Conservation (phyloP, 2,113 vertebrate genomes). For the Ammodytes dubius region DNA sequence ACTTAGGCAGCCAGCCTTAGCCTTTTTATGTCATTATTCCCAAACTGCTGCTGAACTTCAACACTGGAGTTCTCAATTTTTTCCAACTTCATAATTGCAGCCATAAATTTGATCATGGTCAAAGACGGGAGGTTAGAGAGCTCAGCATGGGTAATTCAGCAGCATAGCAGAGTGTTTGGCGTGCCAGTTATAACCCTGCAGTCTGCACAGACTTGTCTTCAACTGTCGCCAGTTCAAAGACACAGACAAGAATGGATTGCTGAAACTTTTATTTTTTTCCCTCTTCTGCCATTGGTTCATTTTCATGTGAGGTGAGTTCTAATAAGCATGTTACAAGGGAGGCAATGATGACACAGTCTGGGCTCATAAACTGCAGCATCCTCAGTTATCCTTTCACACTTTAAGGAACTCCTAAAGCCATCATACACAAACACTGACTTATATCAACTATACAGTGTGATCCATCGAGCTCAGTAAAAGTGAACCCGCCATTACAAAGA, state of each 20-base stretch:
- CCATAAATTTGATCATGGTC: slow-evolving; percentile 80
- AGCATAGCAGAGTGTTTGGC: slow-evolving; percentile 66
- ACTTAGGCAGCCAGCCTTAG: slow-evolving; percentile 21
- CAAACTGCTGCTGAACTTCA: slow-evolving; percentile 62
- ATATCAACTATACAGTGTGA: slow-evolving; percentile 46
- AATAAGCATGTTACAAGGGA: slow-evolving; percentile 81
- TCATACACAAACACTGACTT: slow-evolving; percentile 43
- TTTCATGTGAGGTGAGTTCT: slow-evolving; percentile 77
- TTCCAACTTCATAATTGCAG: slow-evolving; percentile 72
- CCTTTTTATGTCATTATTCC: slow-evolving; percentile 67
- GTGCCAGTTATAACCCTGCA: slow-evolving; percentile 75
- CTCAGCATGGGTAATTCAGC: slow-evolving; percentile 71
- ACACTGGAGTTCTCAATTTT: slow-evolving; percentile 51
- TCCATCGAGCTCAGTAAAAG: slow-evolving; percentile 26
- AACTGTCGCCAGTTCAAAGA: slow-evolving; percentile 81
- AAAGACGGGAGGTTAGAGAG: slow-evolving; percentile 68
- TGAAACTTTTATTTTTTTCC: slow-evolving; percentile 77
- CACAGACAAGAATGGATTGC: slow-evolving; percentile 82
- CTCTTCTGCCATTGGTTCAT: slow-evolving; percentile 81
- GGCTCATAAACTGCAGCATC: slow-evolving; percentile 64
- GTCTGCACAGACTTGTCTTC: slow-evolving; percentile 82
- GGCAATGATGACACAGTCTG: slow-evolving; percentile 68
- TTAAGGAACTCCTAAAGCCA: slow-evolving; percentile 45
- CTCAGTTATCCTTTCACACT: slow-evolving; percentile 58
- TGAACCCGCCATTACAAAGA: slow-evolving; percentile 20